Evolutionary conservation across 2,113 vertebrate species (phyloP).

Genomic region (Ptilonorhynchus violaceus): DNA sequence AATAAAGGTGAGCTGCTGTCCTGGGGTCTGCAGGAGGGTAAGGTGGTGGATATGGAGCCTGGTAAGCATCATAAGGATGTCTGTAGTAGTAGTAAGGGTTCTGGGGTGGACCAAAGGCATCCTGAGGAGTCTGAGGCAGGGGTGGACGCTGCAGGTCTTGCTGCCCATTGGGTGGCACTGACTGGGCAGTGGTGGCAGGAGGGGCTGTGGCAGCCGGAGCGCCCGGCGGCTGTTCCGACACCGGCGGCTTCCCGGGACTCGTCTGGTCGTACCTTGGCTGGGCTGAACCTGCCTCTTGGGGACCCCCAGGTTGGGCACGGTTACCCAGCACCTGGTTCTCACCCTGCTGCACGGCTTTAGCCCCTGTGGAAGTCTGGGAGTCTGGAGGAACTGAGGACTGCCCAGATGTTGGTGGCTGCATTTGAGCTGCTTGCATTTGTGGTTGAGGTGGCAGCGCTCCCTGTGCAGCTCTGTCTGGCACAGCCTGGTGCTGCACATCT

Average conservation of each 20-base stretch:
- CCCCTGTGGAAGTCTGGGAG: constrained; percentile 34
- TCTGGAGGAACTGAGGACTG: neutral
- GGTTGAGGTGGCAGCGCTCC: constrained; percentile 39
- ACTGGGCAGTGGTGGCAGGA: neutral
- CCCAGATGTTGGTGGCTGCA: neutral
- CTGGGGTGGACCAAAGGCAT: constrained; percentile 70
- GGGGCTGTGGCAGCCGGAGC: neutral
- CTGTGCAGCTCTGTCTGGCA: constrained; percentile 31
- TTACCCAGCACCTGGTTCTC: neutral
- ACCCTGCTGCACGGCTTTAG: constrained; percentile 17
- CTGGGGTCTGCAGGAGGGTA: constrained; percentile 82
- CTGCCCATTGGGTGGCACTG: neutral
- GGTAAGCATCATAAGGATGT: constrained; percentile 79
- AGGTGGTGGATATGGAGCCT: constrained; percentile 69
- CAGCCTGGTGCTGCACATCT: constrained; percentile 75
- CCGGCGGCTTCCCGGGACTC: neutral
- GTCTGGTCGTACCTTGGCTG: neutral
- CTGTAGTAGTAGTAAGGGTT: constrained; percentile 70
- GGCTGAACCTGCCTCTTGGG: neutral
- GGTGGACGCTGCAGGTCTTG: constrained; percentile 77
- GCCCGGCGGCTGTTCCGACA: neutral
- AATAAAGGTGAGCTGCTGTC: constrained; percentile 78
- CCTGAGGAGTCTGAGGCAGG: constrained; percentile 75
- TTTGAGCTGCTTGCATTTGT: neutral
- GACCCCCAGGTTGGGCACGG: constrained; percentile 35